These are phyloP conservation scores for Monarcha castaneiventris DNA, from an alignment of 2,113 vertebrate genomes.

Conservation along the genomic window DNA sequence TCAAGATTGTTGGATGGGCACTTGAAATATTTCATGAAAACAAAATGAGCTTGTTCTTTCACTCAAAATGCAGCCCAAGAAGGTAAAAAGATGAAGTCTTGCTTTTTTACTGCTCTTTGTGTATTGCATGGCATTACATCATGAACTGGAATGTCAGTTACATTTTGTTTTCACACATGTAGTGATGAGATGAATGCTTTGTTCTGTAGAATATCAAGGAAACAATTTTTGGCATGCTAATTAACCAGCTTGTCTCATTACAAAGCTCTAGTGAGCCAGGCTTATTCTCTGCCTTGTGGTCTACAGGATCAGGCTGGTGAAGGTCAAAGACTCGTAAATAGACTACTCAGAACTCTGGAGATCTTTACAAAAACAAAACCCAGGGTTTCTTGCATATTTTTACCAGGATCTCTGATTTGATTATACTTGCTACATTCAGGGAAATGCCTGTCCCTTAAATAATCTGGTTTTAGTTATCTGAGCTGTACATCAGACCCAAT, in stretches of 20 bases:
- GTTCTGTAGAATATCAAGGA: slow-evolving; percentile 6
- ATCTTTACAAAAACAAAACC: neutral
- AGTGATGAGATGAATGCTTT: neutral
- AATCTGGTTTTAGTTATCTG: neutral
- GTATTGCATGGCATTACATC: neutral
- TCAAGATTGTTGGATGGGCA: neutral
- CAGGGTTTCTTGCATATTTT: neutral
- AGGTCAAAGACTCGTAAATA: neutral
- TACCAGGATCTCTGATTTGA: neutral
- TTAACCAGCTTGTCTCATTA: neutral
- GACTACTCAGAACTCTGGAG: neutral
- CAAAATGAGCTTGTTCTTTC: neutral
- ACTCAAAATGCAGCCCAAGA: neutral
- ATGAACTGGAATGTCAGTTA: slow-evolving; percentile 16
- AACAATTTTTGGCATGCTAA: neutral
- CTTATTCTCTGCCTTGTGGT: neutral
- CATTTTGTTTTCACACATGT: slow-evolving; percentile 1
- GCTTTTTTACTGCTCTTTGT: neutral
- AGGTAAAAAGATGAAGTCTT: slow-evolving; percentile 14
- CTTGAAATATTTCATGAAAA: neutral
- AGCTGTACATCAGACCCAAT: neutral
- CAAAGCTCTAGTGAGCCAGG: neutral
- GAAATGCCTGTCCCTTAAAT: neutral
- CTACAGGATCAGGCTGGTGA: neutral
- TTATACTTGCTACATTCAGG: neutral